Conservation (phyloP, 1,140 invertebrate species). For the Fopius arisanus region DNA sequence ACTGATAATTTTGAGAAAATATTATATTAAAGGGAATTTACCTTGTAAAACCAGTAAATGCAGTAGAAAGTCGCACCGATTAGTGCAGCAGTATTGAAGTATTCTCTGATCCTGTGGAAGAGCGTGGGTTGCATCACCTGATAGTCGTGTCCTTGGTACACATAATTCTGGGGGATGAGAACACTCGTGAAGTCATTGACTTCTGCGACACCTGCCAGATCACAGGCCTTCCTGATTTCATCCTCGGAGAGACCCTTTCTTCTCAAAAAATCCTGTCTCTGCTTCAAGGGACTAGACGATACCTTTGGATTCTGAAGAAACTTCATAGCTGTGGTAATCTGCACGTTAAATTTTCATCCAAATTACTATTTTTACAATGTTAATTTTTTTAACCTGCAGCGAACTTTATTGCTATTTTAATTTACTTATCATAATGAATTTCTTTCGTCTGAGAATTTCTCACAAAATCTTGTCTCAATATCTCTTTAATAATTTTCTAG, state of each 20-base stretch:
- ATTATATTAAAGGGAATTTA: too few species aligned
- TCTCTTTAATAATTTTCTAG: too few species aligned
- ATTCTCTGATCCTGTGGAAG: slow-evolving; percentile 71
- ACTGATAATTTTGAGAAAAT: too few species aligned
- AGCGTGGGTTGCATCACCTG: slow-evolving; percentile 59
- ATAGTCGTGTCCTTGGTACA: slow-evolving; percentile 48
- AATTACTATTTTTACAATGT: too few species aligned
- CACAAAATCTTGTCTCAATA: too few species aligned
- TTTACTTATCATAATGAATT: too few species aligned
- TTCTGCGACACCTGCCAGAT: slow-evolving; percentile 66
- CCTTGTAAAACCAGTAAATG: slow-evolving; percentile 79
- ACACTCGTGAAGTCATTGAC: slow-evolving; percentile 51
- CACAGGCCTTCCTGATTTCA: slow-evolving; percentile 79
- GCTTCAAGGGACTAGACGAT: slow-evolving; percentile 73
- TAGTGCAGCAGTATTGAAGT: slow-evolving; percentile 73
- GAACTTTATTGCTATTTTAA: too few species aligned
- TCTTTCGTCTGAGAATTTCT: too few species aligned
- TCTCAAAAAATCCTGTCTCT: slow-evolving; percentile 81
- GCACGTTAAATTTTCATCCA: slow-evolving; percentile 30
- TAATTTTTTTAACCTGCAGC: too few species aligned
- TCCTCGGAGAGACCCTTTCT: slow-evolving; percentile 82
- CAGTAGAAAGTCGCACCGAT: slow-evolving; percentile 76
- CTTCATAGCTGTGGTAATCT: slow-evolving; percentile 86
- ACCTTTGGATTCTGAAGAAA: slow-evolving; percentile 88
- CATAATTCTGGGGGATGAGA: slow-evolving; percentile 49